A percentile compares a stretch with the other conserved stretches of the same genome.
These are phyloP conservation scores for Brenthis ino DNA, from an alignment of 2,888 invertebrate genomes.

Conservation along the genomic window DNA sequence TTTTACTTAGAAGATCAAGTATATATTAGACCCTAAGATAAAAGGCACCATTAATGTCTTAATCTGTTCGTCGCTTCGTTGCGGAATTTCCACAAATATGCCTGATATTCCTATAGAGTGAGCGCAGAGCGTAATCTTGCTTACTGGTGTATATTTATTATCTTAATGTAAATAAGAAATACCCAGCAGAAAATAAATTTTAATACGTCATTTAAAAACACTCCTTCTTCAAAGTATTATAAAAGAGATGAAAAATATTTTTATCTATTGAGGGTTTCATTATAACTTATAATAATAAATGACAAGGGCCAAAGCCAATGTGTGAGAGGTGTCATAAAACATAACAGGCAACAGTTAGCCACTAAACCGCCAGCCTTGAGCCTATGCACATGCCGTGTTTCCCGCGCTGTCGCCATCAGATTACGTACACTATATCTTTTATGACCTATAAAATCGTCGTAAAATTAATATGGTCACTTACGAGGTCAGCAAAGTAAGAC, in stretches of 20 bases:
- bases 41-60: neutral
- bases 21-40: neutral
- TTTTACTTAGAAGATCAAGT: neutral
- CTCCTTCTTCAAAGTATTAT: no score
- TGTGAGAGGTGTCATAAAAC: neutral
- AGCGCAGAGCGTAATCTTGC: no score
- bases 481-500: conserved; percentile 20
- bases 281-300: no score
- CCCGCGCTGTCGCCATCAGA: no score
- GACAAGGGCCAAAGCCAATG: no score
- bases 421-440: conserved; percentile 2
- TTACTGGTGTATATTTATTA: no score
- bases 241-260: no score
- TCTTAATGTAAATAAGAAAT: no score
- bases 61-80: neutral
- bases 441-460: conserved; percentile 19
- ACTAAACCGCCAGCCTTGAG: neutral
- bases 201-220: no score
- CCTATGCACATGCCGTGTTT: neutral
- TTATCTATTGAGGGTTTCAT: no score
- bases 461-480: conserved; percentile 20
- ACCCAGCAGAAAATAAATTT: no score
- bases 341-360: conserved; percentile 4
- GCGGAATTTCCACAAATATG: neutral
- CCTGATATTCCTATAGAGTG: neutral